Percentiles rank a stretch among this genome's conserved stretches.
phyloP scores from a whole-genome alignment of 2,113 vertebrate genomes.

The Chauna torquata region DNA sequence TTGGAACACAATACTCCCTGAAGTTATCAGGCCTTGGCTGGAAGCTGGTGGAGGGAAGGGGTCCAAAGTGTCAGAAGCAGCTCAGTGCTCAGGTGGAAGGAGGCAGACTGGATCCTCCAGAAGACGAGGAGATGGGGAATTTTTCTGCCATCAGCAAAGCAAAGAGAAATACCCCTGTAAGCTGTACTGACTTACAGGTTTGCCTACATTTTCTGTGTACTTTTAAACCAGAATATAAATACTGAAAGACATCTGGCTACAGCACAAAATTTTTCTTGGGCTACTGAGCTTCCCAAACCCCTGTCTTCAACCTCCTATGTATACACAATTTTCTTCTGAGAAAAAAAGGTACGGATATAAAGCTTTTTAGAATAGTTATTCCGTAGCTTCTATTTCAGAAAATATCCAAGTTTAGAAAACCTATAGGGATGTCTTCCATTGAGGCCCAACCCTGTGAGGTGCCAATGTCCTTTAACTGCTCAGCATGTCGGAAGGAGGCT shows the following conservation, averaged over 20 bases:
- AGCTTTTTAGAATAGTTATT: conserved; percentile 10
- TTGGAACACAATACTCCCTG: not conserved
- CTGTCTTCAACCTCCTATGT: not conserved
- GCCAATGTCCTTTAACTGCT: conserved; percentile 18
- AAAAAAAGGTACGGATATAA: not conserved
- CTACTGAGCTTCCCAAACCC: not conserved
- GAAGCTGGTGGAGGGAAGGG: not conserved
- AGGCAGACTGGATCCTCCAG: not conserved
- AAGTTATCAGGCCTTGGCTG: not conserved
- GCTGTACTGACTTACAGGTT: not conserved
- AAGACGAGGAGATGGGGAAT: not conserved
- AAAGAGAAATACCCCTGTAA: not conserved
- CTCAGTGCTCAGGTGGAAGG: not conserved
- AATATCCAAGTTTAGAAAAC: conserved; percentile 16
- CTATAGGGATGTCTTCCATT: not conserved
- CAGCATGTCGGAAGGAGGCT: not conserved
- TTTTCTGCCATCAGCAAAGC: not conserved
- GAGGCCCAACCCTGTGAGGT: not conserved
- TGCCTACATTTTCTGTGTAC: not conserved
- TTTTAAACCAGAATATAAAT: not conserved
- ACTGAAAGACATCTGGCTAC: not conserved
- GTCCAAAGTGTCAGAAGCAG: not conserved
- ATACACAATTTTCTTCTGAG: not conserved
- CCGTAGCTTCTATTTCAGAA: not conserved
- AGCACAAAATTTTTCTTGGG: not conserved